These are phyloP conservation scores for Sarcophaga variegata DNA, from an alignment of 2,888 invertebrate genomes.

Conservation along the genomic window DNA sequence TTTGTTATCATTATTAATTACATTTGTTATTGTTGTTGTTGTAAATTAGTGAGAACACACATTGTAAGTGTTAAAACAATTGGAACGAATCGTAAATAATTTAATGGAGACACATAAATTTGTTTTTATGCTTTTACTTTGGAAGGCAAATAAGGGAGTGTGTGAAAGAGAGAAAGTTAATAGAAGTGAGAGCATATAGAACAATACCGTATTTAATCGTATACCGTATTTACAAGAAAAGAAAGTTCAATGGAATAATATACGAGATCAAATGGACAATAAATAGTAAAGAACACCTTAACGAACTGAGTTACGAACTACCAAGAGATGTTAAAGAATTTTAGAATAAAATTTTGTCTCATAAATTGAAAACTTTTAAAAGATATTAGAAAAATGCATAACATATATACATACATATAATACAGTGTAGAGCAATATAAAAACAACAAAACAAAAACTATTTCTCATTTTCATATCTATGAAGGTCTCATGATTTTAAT, in stretches of 20 bases:
- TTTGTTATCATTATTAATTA: not conserved
- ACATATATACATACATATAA: no score
- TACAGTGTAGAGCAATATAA: no score
- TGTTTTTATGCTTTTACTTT: not conserved
- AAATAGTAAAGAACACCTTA: not conserved
- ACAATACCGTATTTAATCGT: not conserved
- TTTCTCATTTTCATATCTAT: no score
- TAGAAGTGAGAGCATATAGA: not conserved
- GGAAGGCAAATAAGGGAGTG: not conserved
- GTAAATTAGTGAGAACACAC: not conserved
- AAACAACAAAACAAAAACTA: no score
- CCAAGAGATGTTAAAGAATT: no score
- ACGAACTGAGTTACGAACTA: no score
- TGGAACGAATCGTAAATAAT: slow-evolving; percentile 20
- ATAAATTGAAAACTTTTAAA: no score
- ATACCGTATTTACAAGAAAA: not conserved
- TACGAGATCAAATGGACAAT: not conserved
- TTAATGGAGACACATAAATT: slow-evolving; percentile 13
- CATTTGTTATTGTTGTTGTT: not conserved
- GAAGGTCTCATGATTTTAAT: no score
- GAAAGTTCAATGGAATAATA: slow-evolving; percentile 12
- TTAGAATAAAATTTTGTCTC: no score
- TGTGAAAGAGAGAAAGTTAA: not conserved
- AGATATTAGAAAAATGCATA: no score
- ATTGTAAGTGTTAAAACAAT: slow-evolving; percentile 10